Percentiles rank a stretch among this genome's conserved stretches.
phyloP scores from a whole-genome alignment of 2,797 vertebrate genomes.

The Erithacus rubecula region DNA sequence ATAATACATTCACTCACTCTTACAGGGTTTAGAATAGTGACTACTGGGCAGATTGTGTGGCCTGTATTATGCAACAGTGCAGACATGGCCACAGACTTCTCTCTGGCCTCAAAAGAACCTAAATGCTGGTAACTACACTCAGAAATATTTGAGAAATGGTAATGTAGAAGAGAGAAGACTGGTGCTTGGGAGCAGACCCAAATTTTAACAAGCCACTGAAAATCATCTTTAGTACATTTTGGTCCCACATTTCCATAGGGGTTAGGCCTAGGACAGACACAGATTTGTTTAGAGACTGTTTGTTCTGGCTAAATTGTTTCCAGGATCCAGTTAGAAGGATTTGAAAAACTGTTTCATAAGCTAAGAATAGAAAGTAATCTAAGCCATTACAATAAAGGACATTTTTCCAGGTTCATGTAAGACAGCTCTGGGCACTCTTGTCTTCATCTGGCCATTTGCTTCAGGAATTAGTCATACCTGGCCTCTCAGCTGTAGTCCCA shows the following conservation, averaged over 20 bases:
- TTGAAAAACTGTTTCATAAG: not conserved
- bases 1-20: not conserved
- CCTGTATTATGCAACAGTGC: not conserved
- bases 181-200: not conserved
- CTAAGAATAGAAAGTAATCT: conserved; percentile 8
- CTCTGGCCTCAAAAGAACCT: not conserved
- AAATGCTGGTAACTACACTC: not conserved
- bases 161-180: not conserved
- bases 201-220: not conserved
- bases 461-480: not conserved
- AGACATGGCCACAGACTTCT: not conserved
- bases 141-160: not conserved
- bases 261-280: not conserved
- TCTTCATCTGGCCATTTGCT: not conserved
- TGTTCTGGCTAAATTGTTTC: not conserved
- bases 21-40: not conserved
- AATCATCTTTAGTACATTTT: not conserved
- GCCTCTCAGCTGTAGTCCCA: not conserved
- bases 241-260: not conserved
- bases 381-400: not conserved
- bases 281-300: not conserved
- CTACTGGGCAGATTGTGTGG: accelerated
- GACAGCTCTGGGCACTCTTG: not conserved
- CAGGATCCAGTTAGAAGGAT: not conserved
- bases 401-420: not conserved